phyloP scores from a whole-genome alignment of 2,113 vertebrate species.

The Potamarius usumacintae region DNA sequence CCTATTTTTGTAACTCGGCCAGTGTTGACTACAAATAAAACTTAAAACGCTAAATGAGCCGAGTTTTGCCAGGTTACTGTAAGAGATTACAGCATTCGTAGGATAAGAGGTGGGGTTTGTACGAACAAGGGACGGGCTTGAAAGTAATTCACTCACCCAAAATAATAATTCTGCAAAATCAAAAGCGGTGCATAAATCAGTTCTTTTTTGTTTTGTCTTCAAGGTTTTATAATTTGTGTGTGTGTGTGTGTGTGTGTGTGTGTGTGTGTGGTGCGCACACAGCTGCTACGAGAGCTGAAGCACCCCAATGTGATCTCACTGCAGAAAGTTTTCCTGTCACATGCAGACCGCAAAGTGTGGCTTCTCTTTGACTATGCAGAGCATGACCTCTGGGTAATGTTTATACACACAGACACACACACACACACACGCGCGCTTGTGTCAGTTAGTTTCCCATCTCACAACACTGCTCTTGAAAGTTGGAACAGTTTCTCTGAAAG shows the following conservation, averaged over 20 bases:
- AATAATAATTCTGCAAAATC: not conserved
- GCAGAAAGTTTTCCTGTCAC: slow-evolving; percentile 98
- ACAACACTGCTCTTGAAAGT: not conserved
- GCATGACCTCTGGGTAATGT: slow-evolving; percentile 97
- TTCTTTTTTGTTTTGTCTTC: slow-evolving; percentile 40
- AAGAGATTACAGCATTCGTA: not conserved
- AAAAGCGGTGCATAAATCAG: not conserved
- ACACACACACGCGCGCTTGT: not conserved
- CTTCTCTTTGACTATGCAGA: slow-evolving; percentile 99
- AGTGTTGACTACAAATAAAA: not conserved
- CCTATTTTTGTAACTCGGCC: not conserved
- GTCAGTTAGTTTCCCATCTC: not conserved
- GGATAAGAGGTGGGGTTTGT: not conserved
- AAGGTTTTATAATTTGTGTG: not conserved
- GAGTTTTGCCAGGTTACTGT: not conserved
- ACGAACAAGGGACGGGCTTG: not conserved
- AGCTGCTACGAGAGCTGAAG: slow-evolving; percentile 97
- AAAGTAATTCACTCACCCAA: not conserved
- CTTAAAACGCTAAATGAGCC: not conserved
- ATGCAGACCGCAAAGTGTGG: slow-evolving; percentile 99
- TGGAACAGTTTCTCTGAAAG: not conserved
- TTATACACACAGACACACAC: slow-evolving; percentile 1
- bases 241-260: slow-evolving; percentile 7
- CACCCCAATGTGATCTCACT: slow-evolving; percentile 99
- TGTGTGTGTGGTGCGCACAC: slow-evolving; percentile 54